A percentile compares a stretch with the other conserved stretches of the same genome.
Conservation (phyloP, 2,797 vertebrate species). For the Thalassophryne amazonica region DNA sequence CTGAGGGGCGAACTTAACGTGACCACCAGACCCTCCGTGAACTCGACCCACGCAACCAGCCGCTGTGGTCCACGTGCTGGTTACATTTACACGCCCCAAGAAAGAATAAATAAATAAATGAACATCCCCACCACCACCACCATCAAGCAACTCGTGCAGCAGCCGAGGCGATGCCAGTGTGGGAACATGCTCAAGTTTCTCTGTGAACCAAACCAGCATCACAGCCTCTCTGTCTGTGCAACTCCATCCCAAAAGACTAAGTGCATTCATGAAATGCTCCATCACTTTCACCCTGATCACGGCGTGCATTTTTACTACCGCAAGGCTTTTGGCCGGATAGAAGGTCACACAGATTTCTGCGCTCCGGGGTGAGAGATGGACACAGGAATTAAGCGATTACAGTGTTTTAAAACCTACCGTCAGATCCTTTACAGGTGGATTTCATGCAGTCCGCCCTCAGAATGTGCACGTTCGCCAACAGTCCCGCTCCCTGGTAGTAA, state of each 20-base stretch:
- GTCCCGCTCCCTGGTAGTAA: slow-evolving; percentile 51
- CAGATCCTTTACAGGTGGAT: slow-evolving; percentile 66
- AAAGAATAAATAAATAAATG: neutral
- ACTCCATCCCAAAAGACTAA: no score
- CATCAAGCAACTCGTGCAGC: neutral
- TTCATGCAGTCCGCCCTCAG: slow-evolving; percentile 46
- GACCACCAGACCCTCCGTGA: slow-evolving; percentile 27
- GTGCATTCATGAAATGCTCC: no score
- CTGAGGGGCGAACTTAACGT: no score
- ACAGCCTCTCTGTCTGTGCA: neutral
- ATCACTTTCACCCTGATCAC: no score
- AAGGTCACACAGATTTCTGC: slow-evolving; percentile 45
- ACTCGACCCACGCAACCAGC: slow-evolving; percentile 27
- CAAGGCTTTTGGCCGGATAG: slow-evolving; percentile 27
- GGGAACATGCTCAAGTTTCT: slow-evolving; percentile 41
- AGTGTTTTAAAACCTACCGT: slow-evolving; percentile 64
- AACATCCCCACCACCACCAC: slow-evolving; percentile 14
- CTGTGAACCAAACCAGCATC: slow-evolving; percentile 20
- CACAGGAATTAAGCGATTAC: slow-evolving; percentile 39
- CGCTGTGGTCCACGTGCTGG: neutral
- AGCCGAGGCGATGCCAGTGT: neutral
- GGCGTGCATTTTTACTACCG: slow-evolving; percentile 25
- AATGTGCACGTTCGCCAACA: slow-evolving; percentile 59
- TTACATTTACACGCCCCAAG: slow-evolving; percentile 1
- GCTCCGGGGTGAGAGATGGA: slow-evolving; percentile 28